A percentile compares a stretch with the other conserved stretches of the same genome.
Evolutionary conservation across 2,113 vertebrate genomes (phyloP).

Genomic region (Scopus umbretta): DNA sequence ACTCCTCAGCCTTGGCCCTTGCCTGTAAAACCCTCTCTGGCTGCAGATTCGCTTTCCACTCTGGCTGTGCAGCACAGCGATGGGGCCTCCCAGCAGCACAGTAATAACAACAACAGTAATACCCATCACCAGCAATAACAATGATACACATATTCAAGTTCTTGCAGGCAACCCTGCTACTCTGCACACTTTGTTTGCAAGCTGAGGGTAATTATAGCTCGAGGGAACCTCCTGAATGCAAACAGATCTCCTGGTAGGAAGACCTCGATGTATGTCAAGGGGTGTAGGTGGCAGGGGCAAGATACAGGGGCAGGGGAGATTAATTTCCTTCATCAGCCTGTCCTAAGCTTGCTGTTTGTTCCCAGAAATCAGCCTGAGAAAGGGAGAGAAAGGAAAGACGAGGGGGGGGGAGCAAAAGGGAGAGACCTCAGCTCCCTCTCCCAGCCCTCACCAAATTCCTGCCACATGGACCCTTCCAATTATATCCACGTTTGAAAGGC

Average conservation of each 20-base stretch:
- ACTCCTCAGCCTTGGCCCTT: background rate
- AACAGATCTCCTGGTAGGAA: background rate
- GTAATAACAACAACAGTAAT: background rate
- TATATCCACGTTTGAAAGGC: conserved; percentile 49
- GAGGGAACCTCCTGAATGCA: background rate
- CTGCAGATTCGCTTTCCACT: background rate
- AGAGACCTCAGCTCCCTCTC: background rate
- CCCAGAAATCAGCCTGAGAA: conserved; percentile 6
- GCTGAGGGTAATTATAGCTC: background rate
- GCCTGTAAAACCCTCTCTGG: background rate
- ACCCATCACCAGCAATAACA: background rate
- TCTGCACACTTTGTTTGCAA: background rate
- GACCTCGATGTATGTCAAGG: background rate
- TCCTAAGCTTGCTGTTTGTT: background rate
- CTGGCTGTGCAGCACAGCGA: background rate
- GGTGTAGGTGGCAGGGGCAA: background rate
- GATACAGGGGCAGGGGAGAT: background rate
- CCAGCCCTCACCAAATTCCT: conserved; percentile 42
- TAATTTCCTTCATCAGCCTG: background rate
- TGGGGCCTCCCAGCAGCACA: background rate
- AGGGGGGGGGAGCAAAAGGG: background rate
- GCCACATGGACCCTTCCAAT: conserved; percentile 55
- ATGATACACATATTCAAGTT: background rate
- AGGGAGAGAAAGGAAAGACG: background rate
- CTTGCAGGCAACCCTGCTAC: background rate